A percentile compares a stretch with the other conserved stretches of the same genome.
phyloP scores from a whole-genome alignment of 2,888 invertebrate genomes.

The Lissonota sp. region DNA sequence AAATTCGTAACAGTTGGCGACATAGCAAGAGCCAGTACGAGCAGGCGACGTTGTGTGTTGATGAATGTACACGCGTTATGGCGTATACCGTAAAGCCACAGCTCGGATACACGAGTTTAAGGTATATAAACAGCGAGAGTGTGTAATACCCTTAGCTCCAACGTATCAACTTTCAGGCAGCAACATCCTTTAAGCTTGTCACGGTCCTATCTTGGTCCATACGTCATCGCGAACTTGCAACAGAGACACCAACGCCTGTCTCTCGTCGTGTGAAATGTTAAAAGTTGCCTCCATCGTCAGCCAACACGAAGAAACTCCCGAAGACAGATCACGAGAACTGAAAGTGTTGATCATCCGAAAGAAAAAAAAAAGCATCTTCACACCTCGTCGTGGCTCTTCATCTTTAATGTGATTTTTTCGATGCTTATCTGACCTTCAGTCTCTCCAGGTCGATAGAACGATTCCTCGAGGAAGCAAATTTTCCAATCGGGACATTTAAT shows the following conservation, averaged over 20 bases:
- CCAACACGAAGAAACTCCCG: constrained; percentile 9
- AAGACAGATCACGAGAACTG: constrained; percentile 25
- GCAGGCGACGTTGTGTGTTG: neutral
- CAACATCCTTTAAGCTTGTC: constrained; percentile 63
- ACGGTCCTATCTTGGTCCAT: constrained; percentile 34
- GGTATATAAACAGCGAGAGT: constrained; percentile 2
- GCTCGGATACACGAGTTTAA: constrained; percentile 23
- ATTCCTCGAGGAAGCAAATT: too few relatives aligned
- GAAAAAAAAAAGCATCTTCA: neutral
- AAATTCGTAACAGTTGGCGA: constrained; percentile 25
- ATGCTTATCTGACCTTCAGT: too few relatives aligned
- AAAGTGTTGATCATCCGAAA: constrained; percentile 43
- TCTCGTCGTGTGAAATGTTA: constrained; percentile 30
- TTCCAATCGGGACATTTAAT: too few relatives aligned
- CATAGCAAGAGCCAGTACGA: too few relatives aligned
- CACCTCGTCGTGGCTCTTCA: constrained; percentile 4
- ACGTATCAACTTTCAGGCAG: constrained; percentile 62
- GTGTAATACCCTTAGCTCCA: constrained; percentile 23
- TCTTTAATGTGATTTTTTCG: neutral
- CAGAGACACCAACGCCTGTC: constrained; percentile 6
- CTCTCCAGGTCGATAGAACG: too few relatives aligned
- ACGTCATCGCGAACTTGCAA: constrained; percentile 54
- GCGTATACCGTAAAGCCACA: constrained; percentile 19
- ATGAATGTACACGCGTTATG: constrained; percentile 2
- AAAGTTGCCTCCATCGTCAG: constrained; percentile 29